Evolutionary conservation across 1,140 invertebrate species (phyloP).

Genomic region (Pachyrhynchus sulphureomaculatus): DNA sequence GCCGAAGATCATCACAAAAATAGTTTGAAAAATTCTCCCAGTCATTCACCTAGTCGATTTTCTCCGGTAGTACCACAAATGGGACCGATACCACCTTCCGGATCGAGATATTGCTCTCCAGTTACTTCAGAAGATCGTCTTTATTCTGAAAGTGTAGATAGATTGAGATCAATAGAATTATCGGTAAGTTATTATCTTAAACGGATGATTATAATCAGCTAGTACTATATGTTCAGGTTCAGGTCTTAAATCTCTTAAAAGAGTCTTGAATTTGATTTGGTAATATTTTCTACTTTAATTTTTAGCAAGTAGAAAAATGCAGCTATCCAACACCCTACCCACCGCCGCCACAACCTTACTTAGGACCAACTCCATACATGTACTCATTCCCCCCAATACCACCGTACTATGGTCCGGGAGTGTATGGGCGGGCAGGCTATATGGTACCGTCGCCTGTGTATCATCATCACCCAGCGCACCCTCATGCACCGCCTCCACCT

Average conservation of each 20-base stretch:
- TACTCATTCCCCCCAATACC: constrained; percentile 43
- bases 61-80: constrained; percentile 29
- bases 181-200: constrained; percentile 41
- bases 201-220: not conserved
- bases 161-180: constrained; percentile 48
- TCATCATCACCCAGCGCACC: constrained; percentile 34
- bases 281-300: no score
- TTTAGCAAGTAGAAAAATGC: constrained; percentile 48
- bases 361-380: constrained; percentile 37
- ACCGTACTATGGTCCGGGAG: constrained; percentile 40
- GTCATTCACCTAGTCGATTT: constrained; percentile 50
- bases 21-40: constrained; percentile 40
- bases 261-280: no score
- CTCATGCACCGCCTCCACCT: not conserved
- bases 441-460: constrained; percentile 41
- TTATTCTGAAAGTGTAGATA: constrained; percentile 49
- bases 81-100: not conserved
- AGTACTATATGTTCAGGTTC: not conserved
- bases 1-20: constrained; percentile 51
- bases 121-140: constrained; percentile 44
- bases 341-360: constrained; percentile 35
- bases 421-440: constrained; percentile 38
- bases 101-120: constrained; percentile 29
- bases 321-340: constrained; percentile 38
- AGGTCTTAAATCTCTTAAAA: no score